Evolutionary conservation across 2,888 invertebrate genomes (phyloP).

Genomic region (Spatulosminthurus flaviceps): DNA sequence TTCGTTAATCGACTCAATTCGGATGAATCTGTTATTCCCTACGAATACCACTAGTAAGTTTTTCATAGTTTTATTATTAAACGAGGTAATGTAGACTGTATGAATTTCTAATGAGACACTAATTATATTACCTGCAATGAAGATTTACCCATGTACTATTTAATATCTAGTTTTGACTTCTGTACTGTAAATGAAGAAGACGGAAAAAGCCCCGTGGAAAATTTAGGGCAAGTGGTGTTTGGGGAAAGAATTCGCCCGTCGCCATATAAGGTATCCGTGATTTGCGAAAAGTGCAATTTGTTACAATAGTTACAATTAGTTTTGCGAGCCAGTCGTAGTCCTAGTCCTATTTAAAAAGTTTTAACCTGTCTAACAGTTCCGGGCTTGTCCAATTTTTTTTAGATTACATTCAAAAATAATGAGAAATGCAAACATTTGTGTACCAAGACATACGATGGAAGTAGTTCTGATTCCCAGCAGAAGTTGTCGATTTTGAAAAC

Average conservation of each 20-base stretch:
- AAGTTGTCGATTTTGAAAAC: constrained; percentile 85
- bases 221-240: constrained; percentile 98
- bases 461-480: constrained; percentile 73
- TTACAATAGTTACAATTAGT: too few relatives aligned
- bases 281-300: too few relatives aligned
- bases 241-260: constrained; percentile 98
- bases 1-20: constrained; percentile 97
- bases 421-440: constrained; percentile 55
- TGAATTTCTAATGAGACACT: too few relatives aligned
- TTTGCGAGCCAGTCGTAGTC: too few relatives aligned
- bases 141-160: constrained; percentile 52
- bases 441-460: constrained; percentile 76
- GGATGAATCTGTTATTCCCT: constrained; percentile 97
- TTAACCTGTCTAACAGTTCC: too few relatives aligned
- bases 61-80: neutral
- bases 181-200: constrained; percentile 73
- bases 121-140: neutral
- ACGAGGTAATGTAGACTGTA: neutral
- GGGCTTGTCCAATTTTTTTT: constrained; percentile 54
- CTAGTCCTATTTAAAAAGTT: too few relatives aligned
- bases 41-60: constrained; percentile 91
- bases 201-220: constrained; percentile 88
- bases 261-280: constrained; percentile 90
- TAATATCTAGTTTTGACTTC: constrained; percentile 93
- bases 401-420: constrained; percentile 80